Evolutionary conservation across 2,888 invertebrate genomes (phyloP), one percentile per base, ranked within the genome.

Genomic region (Sinopyrophorus schimmeli): DNA sequence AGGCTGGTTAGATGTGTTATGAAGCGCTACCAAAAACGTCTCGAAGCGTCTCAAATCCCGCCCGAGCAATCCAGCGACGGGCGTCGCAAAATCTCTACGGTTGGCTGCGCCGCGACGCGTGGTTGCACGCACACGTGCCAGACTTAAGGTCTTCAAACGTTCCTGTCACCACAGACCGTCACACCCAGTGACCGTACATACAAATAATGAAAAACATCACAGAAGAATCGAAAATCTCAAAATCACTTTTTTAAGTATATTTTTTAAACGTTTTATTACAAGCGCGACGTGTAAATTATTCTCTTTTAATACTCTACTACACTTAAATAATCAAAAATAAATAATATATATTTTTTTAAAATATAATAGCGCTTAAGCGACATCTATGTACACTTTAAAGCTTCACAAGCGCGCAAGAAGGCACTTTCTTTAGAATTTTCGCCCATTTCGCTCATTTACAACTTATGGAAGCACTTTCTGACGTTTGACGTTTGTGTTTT

Each of bases 141-240:
- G 44, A 32, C 31, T 44, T 12, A 20, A 51, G 14, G 40, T 47
- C 61, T 60, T 60, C 60, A 60, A 60, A 59, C 57, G 47, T 40
- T 55, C 54, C 61, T 61, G 59, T 61, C 61, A 58, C 53, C 61
- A 51, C 54, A 40, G 54, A 38, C 55, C 53, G 60, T 61, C 62
- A 62, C 60, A 60, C 59, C 54, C 54, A 50, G 52, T 60, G 62
- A 59, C 56, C 58, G 58, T 46, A 52, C 43, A 43, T 35, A 46
- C 50, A 60, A 60, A 60, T 57, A 53, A 48, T 37, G 21, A 39
- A 42, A 44, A 50, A 47, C 41, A 41, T 39, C 32, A 39, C 30
- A 44, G 30, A 44, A 23, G 44, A 37, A 35, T 11, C 32, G 20
- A 27, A 26, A 20, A 34, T 35, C 26, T 24, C 26, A 20, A 6